A percentile compares a stretch with the other conserved stretches of the same genome.
These are phyloP conservation scores for Argyrosomus regius DNA, from an alignment of 2,797 vertebrate genomes.

Conservation along the genomic window DNA sequence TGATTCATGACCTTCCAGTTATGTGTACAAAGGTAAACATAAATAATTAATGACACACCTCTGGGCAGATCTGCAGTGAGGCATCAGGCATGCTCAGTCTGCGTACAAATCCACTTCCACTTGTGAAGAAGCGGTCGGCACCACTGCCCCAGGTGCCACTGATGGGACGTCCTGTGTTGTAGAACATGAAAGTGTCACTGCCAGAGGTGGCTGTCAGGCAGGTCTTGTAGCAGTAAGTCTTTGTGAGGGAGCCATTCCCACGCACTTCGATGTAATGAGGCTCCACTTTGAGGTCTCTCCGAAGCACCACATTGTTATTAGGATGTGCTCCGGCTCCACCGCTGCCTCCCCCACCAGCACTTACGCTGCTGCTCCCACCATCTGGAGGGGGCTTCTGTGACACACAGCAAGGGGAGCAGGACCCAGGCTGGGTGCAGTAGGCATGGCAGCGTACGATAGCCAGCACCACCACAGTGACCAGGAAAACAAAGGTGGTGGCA, in stretches of 20 bases:
- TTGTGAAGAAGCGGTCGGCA: slow-evolving; percentile 94
- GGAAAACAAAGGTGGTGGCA: slow-evolving; percentile 95
- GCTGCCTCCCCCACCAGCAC: slow-evolving; percentile 64
- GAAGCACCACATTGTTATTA: slow-evolving; percentile 93
- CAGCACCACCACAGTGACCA: slow-evolving; percentile 94
- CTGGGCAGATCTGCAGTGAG: slow-evolving; percentile 85
- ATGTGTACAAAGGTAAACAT: slow-evolving; percentile 31
- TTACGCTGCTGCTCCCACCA: slow-evolving; percentile 79
- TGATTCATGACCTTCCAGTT: slow-evolving; percentile 32
- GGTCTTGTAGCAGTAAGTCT: slow-evolving; percentile 99
- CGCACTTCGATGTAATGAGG: slow-evolving; percentile 98
- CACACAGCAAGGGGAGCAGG: slow-evolving; percentile 92
- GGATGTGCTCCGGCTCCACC: slow-evolving; percentile 85
- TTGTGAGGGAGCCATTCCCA: slow-evolving; percentile 96
- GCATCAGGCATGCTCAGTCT: slow-evolving; percentile 89
- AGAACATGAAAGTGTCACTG: slow-evolving; percentile 99
- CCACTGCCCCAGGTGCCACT: slow-evolving; percentile 92
- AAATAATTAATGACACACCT: slow-evolving; percentile 73
- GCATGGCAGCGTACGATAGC: slow-evolving; percentile 92
- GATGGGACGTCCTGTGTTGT: slow-evolving; percentile 95
- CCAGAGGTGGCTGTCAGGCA: slow-evolving; percentile 96
- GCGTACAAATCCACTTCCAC: slow-evolving; percentile 91
- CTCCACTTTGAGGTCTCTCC: slow-evolving; percentile 94
- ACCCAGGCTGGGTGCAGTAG: slow-evolving; percentile 88
- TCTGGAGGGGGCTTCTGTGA: slow-evolving; percentile 89